These are phyloP conservation scores for Acanthurus leucopareius DNA, from an alignment of 2,797 vertebrate species.

Conservation along the genomic window DNA sequence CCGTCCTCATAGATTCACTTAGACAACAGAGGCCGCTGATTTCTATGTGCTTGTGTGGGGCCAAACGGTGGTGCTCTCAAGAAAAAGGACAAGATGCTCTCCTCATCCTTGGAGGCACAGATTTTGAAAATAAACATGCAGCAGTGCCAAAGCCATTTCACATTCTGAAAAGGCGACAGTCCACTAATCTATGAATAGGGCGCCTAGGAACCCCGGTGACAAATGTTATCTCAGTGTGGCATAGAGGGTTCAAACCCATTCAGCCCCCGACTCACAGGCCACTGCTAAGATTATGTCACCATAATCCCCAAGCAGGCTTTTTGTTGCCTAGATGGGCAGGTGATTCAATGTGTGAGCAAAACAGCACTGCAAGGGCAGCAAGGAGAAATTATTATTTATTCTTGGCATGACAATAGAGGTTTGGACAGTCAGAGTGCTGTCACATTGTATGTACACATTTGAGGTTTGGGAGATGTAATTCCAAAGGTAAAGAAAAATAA, in stretches of 20 bases:
- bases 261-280: slow-evolving; percentile 86
- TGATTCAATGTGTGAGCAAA: slow-evolving; percentile 86
- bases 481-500: slow-evolving; percentile 51
- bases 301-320: slow-evolving; percentile 89
- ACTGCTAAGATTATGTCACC: slow-evolving; percentile 89
- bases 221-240: slow-evolving; percentile 90
- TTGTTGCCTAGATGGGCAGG: slow-evolving; percentile 87
- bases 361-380: slow-evolving; percentile 80
- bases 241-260: slow-evolving; percentile 89
- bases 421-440: slow-evolving; percentile 82
- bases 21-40: slow-evolving; percentile 77
- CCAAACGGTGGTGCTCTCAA: slow-evolving; percentile 74
- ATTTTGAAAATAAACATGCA: slow-evolving; percentile 86
- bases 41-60: slow-evolving; percentile 61
- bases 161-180: slow-evolving; percentile 87
- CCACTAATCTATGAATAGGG: slow-evolving; percentile 90
- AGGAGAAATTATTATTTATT: slow-evolving; percentile 85
- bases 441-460: slow-evolving; percentile 81
- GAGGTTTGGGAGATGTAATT: slow-evolving; percentile 78
- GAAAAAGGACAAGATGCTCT: slow-evolving; percentile 82
- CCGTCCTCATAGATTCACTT: slow-evolving; percentile 54
- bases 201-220: slow-evolving; percentile 86
- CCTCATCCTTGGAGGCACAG: slow-evolving; percentile 80
- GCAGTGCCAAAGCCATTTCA: slow-evolving; percentile 88
- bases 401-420: slow-evolving; percentile 79